These are phyloP conservation scores for Peromyscus californicus DNA, from an alignment of 2,113 vertebrate species.

Conservation along the genomic window DNA sequence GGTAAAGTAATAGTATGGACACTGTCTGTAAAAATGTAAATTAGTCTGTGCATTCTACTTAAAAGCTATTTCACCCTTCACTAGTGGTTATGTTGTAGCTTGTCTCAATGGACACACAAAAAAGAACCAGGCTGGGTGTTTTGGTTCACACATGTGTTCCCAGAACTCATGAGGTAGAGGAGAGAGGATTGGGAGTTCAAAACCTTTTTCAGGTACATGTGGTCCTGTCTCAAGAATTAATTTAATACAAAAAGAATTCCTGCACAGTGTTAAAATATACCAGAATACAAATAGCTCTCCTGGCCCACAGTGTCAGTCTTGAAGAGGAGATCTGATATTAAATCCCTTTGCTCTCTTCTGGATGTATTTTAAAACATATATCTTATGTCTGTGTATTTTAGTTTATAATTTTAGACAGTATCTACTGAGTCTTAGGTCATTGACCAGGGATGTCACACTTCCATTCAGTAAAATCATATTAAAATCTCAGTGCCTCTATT, in stretches of 20 bases:
- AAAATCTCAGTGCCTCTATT: conserved; percentile 3
- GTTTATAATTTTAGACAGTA: not conserved
- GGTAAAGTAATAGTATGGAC: not conserved
- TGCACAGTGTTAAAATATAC: not conserved
- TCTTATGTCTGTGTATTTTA: not conserved
- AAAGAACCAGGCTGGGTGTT: not conserved
- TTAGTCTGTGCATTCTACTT: not conserved
- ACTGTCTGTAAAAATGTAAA: conserved; percentile 14
- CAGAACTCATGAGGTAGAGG: not conserved
- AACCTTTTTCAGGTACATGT: not conserved
- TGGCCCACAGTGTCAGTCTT: not conserved
- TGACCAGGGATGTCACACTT: not conserved
- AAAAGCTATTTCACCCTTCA: not conserved
- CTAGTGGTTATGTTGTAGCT: not conserved
- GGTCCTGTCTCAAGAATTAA: not conserved
- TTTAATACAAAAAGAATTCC: not conserved
- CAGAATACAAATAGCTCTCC: not conserved
- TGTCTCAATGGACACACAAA: not conserved
- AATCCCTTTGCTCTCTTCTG: not conserved
- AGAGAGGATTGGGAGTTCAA: not conserved
- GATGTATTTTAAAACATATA: not conserved
- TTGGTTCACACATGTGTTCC: not conserved
- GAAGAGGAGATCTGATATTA: not conserved
- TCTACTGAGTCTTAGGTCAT: not conserved
- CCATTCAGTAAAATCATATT: not conserved